These are phyloP conservation scores for Drosophila subsilvestris DNA, from an alignment of 2,888 invertebrate genomes.

Conservation along the genomic window DNA sequence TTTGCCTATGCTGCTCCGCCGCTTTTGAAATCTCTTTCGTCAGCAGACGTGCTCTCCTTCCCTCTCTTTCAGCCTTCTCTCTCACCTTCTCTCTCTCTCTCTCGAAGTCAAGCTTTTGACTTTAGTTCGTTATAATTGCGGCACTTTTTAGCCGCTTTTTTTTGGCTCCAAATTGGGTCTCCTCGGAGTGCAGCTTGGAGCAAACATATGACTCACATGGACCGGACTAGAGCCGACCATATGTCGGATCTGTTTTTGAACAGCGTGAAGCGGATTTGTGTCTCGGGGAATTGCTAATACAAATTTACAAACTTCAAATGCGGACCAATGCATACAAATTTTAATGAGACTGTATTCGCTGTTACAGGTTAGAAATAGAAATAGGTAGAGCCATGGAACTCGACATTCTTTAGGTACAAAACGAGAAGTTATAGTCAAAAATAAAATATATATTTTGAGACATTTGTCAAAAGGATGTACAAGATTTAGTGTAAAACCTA, in stretches of 20 bases:
- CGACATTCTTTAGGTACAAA: too few relatives aligned
- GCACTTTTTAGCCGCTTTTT: slow-evolving; percentile 57
- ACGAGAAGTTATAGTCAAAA: too few relatives aligned
- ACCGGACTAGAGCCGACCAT: background rate
- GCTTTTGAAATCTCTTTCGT: slow-evolving; percentile 74
- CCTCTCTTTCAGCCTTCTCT: slow-evolving; percentile 27
- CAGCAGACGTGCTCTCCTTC: slow-evolving; percentile 43
- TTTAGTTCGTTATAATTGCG: slow-evolving; percentile 60
- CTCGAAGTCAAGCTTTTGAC: slow-evolving; percentile 29
- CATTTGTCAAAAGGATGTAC: too few relatives aligned
- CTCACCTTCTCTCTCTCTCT: slow-evolving; percentile 5
- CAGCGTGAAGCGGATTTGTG: background rate
- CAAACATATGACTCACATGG: background rate
- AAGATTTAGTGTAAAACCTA: too few relatives aligned
- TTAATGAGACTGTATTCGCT: too few relatives aligned
- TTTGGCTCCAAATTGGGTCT: background rate
- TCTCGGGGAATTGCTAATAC: background rate
- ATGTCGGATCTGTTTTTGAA: too few relatives aligned
- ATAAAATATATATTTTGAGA: too few relatives aligned
- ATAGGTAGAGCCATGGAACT: too few relatives aligned
- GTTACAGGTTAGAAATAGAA: too few relatives aligned
- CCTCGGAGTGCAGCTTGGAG: background rate
- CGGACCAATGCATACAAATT: too few relatives aligned
- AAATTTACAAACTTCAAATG: background rate
- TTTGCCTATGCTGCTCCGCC: slow-evolving; percentile 19